Conservation (phyloP, 1,140 invertebrate species). For the Ips typographus region DNA sequence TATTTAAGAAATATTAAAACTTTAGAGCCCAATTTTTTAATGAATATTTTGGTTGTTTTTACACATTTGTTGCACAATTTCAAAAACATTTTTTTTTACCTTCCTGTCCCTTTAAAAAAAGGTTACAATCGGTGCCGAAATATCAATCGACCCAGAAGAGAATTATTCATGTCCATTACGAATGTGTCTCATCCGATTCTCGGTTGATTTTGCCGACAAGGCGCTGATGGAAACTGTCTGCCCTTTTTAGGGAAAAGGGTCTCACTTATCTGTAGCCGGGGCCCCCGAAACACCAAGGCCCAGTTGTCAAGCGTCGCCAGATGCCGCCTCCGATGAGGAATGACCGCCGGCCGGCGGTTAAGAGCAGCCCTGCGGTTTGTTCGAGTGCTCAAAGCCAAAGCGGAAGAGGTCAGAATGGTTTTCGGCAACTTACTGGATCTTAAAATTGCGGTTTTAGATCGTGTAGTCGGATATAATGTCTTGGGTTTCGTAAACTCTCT, state of each 20-base stretch:
- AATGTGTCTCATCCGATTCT: conserved; percentile 11
- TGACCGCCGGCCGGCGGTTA: conserved; percentile 12
- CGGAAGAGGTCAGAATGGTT: conserved; percentile 1
- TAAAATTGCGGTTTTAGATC: neutral
- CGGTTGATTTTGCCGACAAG: conserved; percentile 20
- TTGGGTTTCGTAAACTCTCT: neutral
- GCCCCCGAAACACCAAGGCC: conserved; percentile 12
- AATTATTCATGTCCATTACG: conserved; percentile 21
- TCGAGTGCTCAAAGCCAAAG: neutral
- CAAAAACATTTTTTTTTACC: too few species aligned
- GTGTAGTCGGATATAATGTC: too few species aligned
- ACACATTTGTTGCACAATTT: too few species aligned
- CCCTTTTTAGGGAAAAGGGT: conserved; percentile 28
- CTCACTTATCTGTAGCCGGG: conserved; percentile 24
- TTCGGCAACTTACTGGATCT: neutral
- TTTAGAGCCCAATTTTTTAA: too few species aligned
- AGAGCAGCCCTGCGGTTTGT: conserved; percentile 7
- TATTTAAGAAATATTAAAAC: too few species aligned
- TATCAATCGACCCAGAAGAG: conserved; percentile 2
- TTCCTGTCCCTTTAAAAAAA: too few species aligned
- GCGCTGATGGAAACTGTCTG: conserved; percentile 26
- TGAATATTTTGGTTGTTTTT: too few species aligned
- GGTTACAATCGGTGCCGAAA: neutral
- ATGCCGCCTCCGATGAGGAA: conserved; percentile 16
- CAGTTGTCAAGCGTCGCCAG: conserved; percentile 24